phyloP scores from a whole-genome alignment of 2,113 vertebrate species.

The Eretmochelys imbricata region DNA sequence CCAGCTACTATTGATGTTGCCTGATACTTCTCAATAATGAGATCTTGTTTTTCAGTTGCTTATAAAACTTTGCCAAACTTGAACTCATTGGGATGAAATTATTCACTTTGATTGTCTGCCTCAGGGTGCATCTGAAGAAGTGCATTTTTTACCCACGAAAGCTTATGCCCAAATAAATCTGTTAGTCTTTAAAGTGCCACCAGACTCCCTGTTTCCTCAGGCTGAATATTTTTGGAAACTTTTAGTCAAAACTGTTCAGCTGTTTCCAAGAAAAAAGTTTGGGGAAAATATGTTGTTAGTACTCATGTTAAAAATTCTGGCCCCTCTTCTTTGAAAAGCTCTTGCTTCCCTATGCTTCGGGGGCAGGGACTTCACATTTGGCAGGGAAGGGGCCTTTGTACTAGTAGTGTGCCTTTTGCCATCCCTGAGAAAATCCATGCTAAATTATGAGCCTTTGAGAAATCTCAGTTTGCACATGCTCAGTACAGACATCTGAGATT shows the following conservation, averaged over 20 bases:
- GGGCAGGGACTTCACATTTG: not conserved
- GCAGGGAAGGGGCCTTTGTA: not conserved
- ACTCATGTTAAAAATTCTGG: not conserved
- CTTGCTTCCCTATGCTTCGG: not conserved
- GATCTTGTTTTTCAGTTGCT: not conserved
- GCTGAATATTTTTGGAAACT: not conserved
- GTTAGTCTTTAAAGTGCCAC: too few species aligned
- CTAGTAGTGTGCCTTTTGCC: not conserved
- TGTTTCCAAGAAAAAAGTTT: not conserved
- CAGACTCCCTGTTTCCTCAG: not conserved
- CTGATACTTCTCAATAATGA: not conserved
- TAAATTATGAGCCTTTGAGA: not conserved
- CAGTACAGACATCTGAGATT: not conserved
- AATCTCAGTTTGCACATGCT: not conserved
- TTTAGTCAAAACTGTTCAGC: accelerated
- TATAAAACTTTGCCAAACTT: not conserved
- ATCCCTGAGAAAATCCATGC: not conserved
- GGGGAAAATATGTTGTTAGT: not conserved
- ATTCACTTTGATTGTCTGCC: not conserved
- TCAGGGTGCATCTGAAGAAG: not conserved
- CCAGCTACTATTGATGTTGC: not conserved
- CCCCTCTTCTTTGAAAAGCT: not conserved
- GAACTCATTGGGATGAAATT: not conserved
- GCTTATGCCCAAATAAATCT: too few species aligned
- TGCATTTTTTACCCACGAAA: too few species aligned